phyloP scores from a whole-genome alignment of 2,113 vertebrate species.

The Saccopteryx leptura region DNA sequence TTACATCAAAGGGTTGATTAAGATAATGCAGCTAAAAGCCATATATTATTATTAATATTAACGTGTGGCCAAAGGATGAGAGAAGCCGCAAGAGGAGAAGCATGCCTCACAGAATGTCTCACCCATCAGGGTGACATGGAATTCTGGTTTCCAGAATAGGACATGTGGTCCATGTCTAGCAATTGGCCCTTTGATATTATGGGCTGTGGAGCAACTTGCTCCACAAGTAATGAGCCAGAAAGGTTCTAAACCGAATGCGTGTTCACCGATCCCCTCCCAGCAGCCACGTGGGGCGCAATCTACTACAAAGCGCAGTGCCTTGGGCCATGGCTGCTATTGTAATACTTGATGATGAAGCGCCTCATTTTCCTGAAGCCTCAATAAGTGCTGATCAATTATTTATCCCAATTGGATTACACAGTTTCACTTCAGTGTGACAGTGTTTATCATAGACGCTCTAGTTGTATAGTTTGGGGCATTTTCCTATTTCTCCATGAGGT shows the following conservation, averaged over 20 bases:
- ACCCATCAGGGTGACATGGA: not conserved
- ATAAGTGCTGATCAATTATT: constrained; percentile 69
- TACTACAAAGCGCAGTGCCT: not conserved
- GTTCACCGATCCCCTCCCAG: not conserved
- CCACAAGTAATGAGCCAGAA: not conserved
- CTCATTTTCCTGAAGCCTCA: constrained; percentile 46
- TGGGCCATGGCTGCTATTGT: not conserved
- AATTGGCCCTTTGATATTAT: not conserved
- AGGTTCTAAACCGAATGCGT: not conserved
- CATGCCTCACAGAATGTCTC: not conserved
- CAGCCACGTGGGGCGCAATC: not conserved
- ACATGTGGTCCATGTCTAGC: not conserved
- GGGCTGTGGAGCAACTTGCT: not conserved
- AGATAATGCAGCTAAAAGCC: not conserved
- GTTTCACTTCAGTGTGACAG: constrained; percentile 46
- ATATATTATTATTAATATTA: not conserved
- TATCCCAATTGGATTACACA: constrained; percentile 48
- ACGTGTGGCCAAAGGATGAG: not conserved
- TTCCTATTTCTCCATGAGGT: constrained; percentile 33
- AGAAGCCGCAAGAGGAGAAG: not conserved
- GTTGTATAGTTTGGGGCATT: not conserved
- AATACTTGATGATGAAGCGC: constrained; percentile 6
- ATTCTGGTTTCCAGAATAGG: not conserved
- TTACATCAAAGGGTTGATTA: not conserved
- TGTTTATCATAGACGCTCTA: constrained; percentile 58